Evolutionary conservation across 2,888 invertebrate genomes (phyloP), one percentile per base, ranked within the genome.

Genomic region (Azorinus chamasolen): DNA sequence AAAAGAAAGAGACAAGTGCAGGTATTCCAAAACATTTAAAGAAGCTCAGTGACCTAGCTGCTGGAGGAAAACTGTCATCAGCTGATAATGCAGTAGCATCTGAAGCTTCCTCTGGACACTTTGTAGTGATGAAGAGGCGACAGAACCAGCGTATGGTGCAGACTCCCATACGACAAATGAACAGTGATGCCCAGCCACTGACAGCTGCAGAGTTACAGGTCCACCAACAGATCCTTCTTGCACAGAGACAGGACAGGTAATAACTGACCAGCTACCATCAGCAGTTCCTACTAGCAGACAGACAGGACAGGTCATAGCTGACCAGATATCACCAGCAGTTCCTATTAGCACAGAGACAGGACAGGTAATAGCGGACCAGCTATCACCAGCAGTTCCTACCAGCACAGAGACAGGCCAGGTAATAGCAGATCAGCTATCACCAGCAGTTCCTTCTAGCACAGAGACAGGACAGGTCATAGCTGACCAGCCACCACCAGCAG

Each of bases 111-210:
- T n/a, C 45, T 16, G 25, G 45, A 46, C 46, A 68, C 20, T 53
- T 50, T 2, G 45, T 71, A 22, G 62, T 59, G n/a, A 54, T 63
- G 20, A 20, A 8, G n/a, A 48, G 73, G 14, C 59, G 84, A 12
- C 76, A 81, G 18, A 61, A 83, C n/a, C 77, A 74, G n/a, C 61
- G 83, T 16, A 63, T 75, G 14, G 58, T 83, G 25, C 86, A 84
- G 10, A 88, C 91, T 2, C 87, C 88, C 0, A 88, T 91, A n/a
- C 76, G 83, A n/a, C 79, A 89, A 57, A 65, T 91, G 59, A 87
- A 82, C 55, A 79, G 83, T n/a, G 91, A 91, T 70, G 90, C 91
- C 12, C 81, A 84, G 66, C 90, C 89, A n/a, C 77, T 90, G 53
- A 85, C 88, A 2, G 72, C 86, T 1, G 83, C 84, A 3, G 91